Percentiles rank a stretch among this genome's conserved stretches.
These are phyloP conservation scores for Protodeltote pygarga DNA, from an alignment of 2,888 invertebrate genomes.

Conservation along the genomic window DNA sequence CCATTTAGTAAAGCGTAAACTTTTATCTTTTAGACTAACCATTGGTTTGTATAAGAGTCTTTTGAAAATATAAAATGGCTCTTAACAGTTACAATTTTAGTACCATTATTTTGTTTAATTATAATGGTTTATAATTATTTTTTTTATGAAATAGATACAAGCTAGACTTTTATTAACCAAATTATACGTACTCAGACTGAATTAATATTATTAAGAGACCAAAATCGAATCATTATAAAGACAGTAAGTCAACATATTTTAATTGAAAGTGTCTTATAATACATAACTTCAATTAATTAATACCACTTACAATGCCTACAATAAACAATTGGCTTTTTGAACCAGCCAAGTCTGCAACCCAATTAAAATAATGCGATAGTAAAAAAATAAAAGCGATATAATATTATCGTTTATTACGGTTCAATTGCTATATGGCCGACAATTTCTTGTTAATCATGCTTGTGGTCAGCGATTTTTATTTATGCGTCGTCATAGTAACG, in stretches of 20 bases:
- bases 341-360: constrained; percentile 24
- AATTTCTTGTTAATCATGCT: constrained; percentile 45
- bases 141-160: too few relatives aligned
- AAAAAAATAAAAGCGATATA: constrained; percentile 33
- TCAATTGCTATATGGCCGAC: constrained; percentile 44
- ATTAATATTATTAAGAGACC: too few relatives aligned
- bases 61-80: too few relatives aligned
- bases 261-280: background rate
- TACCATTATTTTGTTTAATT: too few relatives aligned
- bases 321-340: constrained; percentile 28
- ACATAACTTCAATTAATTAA: constrained; percentile 26
- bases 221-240: too few relatives aligned
- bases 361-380: constrained; percentile 45
- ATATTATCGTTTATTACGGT: constrained; percentile 37
- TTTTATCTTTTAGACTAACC: constrained; percentile 17
- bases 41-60: too few relatives aligned
- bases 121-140: too few relatives aligned
- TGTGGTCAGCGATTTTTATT: constrained; percentile 37
- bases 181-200: too few relatives aligned
- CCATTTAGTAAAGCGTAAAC: constrained; percentile 37
- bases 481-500: constrained; percentile 69
- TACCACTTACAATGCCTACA: constrained; percentile 16
- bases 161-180: too few relatives aligned
- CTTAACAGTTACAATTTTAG: too few relatives aligned
- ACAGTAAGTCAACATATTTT: too few relatives aligned